Evolutionary conservation across 2,888 invertebrate genomes (phyloP), one percentile per base, ranked within the genome.

Genomic region (Brassicogethes aeneus): DNA sequence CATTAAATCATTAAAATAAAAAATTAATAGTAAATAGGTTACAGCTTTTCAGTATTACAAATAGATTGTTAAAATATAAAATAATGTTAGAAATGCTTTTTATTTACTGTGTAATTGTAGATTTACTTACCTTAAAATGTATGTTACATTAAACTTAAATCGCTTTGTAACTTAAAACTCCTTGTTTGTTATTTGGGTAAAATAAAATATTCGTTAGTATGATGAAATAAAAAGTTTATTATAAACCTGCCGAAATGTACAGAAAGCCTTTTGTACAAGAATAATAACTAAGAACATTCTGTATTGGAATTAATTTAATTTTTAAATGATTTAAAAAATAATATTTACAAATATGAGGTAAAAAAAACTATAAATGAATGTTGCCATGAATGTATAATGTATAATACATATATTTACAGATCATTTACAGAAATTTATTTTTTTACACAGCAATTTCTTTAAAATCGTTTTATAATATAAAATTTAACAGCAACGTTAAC

Each of bases 1-100:
- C 72, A 1, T 59, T 74, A 5, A 74, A 72, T 10, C 76, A 74
- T 62, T 75, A 59, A 61, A 35, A 41, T 7, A 14, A 23, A 23
- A 23, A 23, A n/a, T n/a, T n/a, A n/a, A n/a, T n/a, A n/a, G n/a
- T n/a, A n/a, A n/a, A n/a, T n/a, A n/a, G n/a, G n/a, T n/a, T n/a
- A n/a, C n/a, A n/a, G n/a, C n/a, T n/a, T n/a, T n/a, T n/a, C n/a
- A n/a, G n/a, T n/a, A n/a, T n/a, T n/a, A n/a, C n/a, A n/a, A n/a
- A n/a, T n/a, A n/a, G n/a, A n/a, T n/a, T n/a, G n/a, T n/a, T n/a
- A n/a, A n/a, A n/a, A n/a, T n/a, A n/a, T n/a, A n/a, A n/a, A n/a
- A n/a, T n/a, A n/a, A n/a, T n/a, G n/a, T n/a, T n/a, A n/a, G n/a
- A n/a, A n/a, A n/a, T n/a, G n/a, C n/a, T n/a, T n/a, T n/a, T n/a